A percentile compares a stretch with the other conserved stretches of the same genome.
These are phyloP conservation scores for Trematocara variabile DNA, from an alignment of 2,113 vertebrate genomes.

Conservation along the genomic window DNA sequence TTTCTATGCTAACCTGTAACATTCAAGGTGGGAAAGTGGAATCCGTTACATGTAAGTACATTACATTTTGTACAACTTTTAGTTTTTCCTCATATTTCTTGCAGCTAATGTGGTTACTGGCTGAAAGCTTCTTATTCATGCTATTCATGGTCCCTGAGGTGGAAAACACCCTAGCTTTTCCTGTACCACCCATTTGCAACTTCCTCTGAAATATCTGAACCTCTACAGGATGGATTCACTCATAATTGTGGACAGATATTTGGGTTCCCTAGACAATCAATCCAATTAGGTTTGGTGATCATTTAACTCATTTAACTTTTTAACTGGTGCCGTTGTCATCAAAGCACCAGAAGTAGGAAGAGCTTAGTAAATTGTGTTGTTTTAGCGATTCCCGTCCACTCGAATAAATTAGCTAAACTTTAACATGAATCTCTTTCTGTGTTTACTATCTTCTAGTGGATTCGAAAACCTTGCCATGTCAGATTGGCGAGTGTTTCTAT, in stretches of 20 bases:
- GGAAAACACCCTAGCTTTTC: neutral
- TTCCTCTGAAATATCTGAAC: neutral
- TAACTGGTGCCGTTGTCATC: neutral
- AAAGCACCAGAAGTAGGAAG: neutral
- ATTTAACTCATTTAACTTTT: neutral
- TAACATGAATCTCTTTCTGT: neutral
- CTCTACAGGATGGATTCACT: neutral
- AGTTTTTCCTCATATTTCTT: neutral
- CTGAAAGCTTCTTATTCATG: neutral
- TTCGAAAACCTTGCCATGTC: neutral
- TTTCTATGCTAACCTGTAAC: constrained; percentile 6
- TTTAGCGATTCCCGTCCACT: neutral
- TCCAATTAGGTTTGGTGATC: neutral
- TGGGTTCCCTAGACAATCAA: neutral
- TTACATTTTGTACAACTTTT: neutral
- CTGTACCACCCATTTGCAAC: neutral
- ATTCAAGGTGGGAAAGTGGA: constrained; percentile 93
- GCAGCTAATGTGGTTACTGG: neutral
- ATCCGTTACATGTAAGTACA: constrained; percentile 94
- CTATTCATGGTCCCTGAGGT: neutral
- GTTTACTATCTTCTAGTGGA: neutral
- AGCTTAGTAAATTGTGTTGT: neutral
- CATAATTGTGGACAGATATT: neutral
- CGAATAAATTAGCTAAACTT: neutral
- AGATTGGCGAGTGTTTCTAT: neutral